Evolutionary conservation across 2,888 invertebrate genomes (phyloP), one percentile per base, ranked within the genome.

Genomic region (Stenchaetothrips biformis): DNA sequence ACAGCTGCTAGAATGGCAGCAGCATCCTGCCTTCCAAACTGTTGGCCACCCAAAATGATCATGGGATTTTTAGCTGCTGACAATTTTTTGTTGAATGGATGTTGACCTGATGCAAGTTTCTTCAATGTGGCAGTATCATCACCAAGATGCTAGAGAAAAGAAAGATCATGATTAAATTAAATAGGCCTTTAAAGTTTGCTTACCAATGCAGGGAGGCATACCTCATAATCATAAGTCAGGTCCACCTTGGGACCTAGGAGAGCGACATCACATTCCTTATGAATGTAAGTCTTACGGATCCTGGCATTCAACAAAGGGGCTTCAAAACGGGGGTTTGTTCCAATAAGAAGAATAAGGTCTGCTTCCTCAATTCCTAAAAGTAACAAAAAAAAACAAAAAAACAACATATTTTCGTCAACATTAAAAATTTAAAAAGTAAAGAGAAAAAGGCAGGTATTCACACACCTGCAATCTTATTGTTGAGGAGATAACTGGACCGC

Each of bases 241-340:
- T 99, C 97, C 9, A 99, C 92, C 85, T 95, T 90, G 0, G 97
- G 93, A 13, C 99, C 99, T 84, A 99, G 91, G 62, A 96, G 87
- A 0, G 94, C 98, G 77, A 99, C 89, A 80, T 89, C 88, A 81
- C 86, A 90, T 86, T 99, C 98, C 86, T 95, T 96, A 86, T 98
- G 96, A n/a, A 99, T 90, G 89, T 94, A 99, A 81, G 94, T 92
- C 88, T 99, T 99, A 81, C 99, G 92, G 83, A 99, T 92, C 84
- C 99, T 92, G 0, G 99, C 94, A 88, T 99, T 99, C 81, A 99
- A 89, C 49, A 99, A 89, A 0, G 99, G 98, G 74, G 99, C 99
- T 88, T 99, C 99, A 87, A 95, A 97, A 80, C 99, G 92, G 0
- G 98, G 96, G 89, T 99, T 99, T 1, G 98, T 97, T 80, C 99